Evolutionary conservation across 1,140 invertebrate genomes (phyloP), one percentile per base, ranked within the genome.

Genomic region (Protaetia brevitarsis): DNA sequence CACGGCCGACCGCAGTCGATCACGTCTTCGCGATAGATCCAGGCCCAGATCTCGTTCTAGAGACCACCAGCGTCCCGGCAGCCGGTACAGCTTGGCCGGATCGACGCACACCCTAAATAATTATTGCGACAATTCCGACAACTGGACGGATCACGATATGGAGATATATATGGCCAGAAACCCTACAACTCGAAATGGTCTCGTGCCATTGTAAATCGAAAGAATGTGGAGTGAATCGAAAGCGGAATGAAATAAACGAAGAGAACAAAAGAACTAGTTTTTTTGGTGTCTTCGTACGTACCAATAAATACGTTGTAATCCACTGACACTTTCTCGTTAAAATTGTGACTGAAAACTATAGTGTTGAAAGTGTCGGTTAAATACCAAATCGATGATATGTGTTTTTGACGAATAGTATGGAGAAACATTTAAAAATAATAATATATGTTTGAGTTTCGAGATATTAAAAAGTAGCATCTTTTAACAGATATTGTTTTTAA

Each of bases 141-240:
- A 94, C 77, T 96, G 93, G 93, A 96, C 94, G 60, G 94, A 96
- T 79, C 93, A 96, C 77, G 94, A 96, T 76, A 94, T 95, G 89
- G 94, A 96, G 71, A 94, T 96, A 73, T 96, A 96, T 79, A 94
- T 95, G 87, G 89, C 93, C 62, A 85, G 93, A 72, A 95, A 95
- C 81, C 89, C 91, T 61, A 94, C 92, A 11, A 88, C 91, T 37
- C 86, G 92, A 73, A 89, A 90, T 72, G 90, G 90, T 64, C 81
- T 94, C 67, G 91, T 94, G 71, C 91, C 91, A 70, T 86, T 93
- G 19, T 76, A 59, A 10, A 21, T 27, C 23, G 4, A 19, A 56
- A 1, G 19, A 13, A 19, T 2, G 26, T 11, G 23, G 23, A 21
- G 34, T 16, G 34, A 37, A 1, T 3, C 0, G 5, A 37, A 37